Evolutionary conservation across 2,888 invertebrate genomes (phyloP).

Genomic region (Latheticus oryzae): DNA sequence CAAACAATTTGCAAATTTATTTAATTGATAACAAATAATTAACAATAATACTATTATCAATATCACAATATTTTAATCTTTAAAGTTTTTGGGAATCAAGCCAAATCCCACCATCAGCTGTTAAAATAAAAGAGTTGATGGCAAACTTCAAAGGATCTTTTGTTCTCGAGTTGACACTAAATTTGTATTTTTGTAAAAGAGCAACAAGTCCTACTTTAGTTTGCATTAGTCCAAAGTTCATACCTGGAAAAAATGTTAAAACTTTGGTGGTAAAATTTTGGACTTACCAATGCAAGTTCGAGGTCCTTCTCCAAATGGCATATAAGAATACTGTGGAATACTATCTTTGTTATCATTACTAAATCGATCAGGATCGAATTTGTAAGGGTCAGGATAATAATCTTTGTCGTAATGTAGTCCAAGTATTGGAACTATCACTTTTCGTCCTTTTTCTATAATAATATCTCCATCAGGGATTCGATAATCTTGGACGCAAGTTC

Average conservation of each 20-base stretch:
- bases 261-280: background rate
- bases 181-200: conserved; percentile 40
- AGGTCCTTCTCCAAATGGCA: conserved; percentile 42
- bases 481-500: conserved; percentile 51
- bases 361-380: conserved; percentile 42
- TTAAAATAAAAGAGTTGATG: conserved; percentile 16
- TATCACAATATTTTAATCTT: no score
- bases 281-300: conserved; percentile 45
- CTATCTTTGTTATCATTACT: conserved; percentile 43
- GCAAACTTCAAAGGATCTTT: conserved; percentile 14
- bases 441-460: conserved; percentile 55
- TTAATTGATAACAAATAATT: no score
- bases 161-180: conserved; percentile 24
- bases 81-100: conserved; percentile 16
- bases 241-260: conserved; percentile 45
- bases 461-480: conserved; percentile 53
- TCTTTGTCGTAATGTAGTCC: conserved; percentile 56
- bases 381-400: conserved; percentile 53
- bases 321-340: conserved; percentile 21
- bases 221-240: conserved; percentile 49
- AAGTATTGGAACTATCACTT: conserved; percentile 49
- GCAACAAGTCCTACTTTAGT: conserved; percentile 42
- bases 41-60: no score
- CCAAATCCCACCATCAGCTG: conserved; percentile 30
- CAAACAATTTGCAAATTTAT: no score